phyloP scores from a whole-genome alignment of 2,113 vertebrate genomes.

The Synchiropus splendidus region DNA sequence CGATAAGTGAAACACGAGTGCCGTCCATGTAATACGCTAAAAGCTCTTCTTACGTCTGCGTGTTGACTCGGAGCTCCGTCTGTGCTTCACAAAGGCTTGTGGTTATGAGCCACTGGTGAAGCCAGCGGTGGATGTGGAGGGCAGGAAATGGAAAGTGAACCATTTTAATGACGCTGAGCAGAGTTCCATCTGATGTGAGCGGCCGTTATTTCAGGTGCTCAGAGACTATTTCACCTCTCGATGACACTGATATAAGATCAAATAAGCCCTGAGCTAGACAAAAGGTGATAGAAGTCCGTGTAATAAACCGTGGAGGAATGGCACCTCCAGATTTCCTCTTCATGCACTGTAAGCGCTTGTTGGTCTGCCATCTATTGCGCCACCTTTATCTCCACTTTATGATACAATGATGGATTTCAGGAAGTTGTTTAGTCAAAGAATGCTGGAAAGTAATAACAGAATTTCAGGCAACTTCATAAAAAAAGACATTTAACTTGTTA shows the following conservation, averaged over 20 bases:
- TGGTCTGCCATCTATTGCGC: no score
- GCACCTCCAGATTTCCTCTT: no score
- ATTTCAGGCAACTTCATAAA: no score
- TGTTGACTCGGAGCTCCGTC: constrained; percentile 20
- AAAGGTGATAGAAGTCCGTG: background rate
- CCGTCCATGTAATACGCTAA: constrained; percentile 45
- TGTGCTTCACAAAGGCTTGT: no score
- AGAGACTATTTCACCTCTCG: constrained; percentile 16
- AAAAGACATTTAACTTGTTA: no score
- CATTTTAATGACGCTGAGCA: constrained; percentile 15
- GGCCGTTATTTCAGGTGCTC: constrained; percentile 13
- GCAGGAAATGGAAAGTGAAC: constrained; percentile 12
- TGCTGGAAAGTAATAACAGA: no score
- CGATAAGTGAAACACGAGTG: constrained; percentile 59
- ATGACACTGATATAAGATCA: constrained; percentile 9
- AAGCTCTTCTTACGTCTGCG: constrained; percentile 44
- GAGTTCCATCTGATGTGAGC: constrained; percentile 5
- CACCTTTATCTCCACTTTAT: no score
- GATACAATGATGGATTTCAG: no score
- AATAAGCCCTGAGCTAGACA: background rate
- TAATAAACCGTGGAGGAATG: no score
- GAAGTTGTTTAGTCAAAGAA: no score
- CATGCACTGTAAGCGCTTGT: no score
- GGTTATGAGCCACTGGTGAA: no score
- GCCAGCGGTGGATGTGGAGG: constrained; percentile 4